Evolutionary conservation across 35 echinoderm and acorn worm species (phyloP).

Genomic region (Ophiothrix spiculata): DNA sequence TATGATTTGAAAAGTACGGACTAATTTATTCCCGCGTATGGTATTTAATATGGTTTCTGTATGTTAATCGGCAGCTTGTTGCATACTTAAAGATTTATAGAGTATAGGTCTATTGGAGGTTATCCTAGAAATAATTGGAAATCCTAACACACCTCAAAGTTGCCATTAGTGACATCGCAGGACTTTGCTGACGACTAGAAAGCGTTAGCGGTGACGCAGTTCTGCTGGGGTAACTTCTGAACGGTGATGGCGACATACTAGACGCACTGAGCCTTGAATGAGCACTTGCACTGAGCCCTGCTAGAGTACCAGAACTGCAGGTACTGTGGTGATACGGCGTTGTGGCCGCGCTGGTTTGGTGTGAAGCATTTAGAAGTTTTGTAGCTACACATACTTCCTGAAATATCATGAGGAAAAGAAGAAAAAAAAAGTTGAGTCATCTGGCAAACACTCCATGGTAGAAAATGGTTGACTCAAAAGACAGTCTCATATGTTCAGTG

Average conservation of each 20-base stretch:
- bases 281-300: conserved; percentile 76
- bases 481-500: no score
- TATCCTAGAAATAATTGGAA: no score
- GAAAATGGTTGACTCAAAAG: no score
- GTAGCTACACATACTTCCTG: conserved; percentile 65
- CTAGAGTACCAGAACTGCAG: conserved; percentile 62
- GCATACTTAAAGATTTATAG: no score
- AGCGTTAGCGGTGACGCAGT: conserved; percentile 56
- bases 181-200: conserved; percentile 71
- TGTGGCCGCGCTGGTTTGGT: conserved; percentile 10
- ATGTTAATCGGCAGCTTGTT: no score
- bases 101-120: no score
- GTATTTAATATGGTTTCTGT: no score
- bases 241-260: conserved; percentile 72
- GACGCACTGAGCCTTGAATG: conserved; percentile 80
- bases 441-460: no score
- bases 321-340: conserved; percentile 61
- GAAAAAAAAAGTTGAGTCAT: not conserved
- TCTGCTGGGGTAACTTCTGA: conserved; percentile 50
- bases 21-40: no score
- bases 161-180: conserved; percentile 54
- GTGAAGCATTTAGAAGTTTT: conserved; percentile 44
- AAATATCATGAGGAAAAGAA: not conserved
- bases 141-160: conserved; percentile 35
- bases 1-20: no score